These are phyloP conservation scores for Anthophora plumipes DNA, from an alignment of 2,888 invertebrate species.

Conservation along the genomic window DNA sequence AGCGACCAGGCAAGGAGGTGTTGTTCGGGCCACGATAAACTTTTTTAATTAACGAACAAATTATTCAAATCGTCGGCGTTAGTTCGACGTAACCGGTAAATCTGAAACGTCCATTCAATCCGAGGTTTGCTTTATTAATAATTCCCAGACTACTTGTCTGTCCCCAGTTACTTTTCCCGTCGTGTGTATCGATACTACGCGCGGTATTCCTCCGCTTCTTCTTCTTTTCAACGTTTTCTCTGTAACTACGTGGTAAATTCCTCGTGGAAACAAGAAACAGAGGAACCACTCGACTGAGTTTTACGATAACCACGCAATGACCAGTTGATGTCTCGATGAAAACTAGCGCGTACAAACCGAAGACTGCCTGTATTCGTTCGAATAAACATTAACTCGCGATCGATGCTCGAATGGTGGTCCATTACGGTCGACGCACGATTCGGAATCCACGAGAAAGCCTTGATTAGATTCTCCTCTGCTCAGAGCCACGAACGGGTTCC, in stretches of 20 bases:
- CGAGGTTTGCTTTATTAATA: constrained; percentile 37
- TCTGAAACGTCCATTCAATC: constrained; percentile 42
- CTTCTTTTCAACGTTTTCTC: not conserved
- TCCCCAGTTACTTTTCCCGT: constrained; percentile 5
- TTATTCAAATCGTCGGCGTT: constrained; percentile 56
- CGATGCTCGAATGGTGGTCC: not conserved
- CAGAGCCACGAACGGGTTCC: constrained; percentile 25
- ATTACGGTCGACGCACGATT: not conserved
- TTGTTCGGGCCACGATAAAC: constrained; percentile 59
- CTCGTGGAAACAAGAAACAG: not conserved
- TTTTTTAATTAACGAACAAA: constrained; percentile 69
- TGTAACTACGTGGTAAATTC: not conserved
- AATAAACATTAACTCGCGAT: not conserved
- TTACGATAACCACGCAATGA: constrained; percentile 5
- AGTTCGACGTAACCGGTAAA: constrained; percentile 41
- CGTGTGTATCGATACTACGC: constrained; percentile 14
- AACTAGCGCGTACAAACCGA: not conserved
- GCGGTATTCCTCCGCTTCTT: not conserved
- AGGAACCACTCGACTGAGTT: constrained; percentile 5
- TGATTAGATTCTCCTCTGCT: constrained; percentile 14
- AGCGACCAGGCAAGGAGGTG: constrained; percentile 58
- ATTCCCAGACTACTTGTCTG: constrained; percentile 58
- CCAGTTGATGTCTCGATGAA: not conserved
- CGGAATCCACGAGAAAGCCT: constrained; percentile 12
- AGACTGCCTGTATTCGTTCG: not conserved